A percentile compares a stretch with the other conserved stretches of the same genome.
phyloP scores from a whole-genome alignment of 2,888 invertebrate species.

The Papilio protenor region DNA sequence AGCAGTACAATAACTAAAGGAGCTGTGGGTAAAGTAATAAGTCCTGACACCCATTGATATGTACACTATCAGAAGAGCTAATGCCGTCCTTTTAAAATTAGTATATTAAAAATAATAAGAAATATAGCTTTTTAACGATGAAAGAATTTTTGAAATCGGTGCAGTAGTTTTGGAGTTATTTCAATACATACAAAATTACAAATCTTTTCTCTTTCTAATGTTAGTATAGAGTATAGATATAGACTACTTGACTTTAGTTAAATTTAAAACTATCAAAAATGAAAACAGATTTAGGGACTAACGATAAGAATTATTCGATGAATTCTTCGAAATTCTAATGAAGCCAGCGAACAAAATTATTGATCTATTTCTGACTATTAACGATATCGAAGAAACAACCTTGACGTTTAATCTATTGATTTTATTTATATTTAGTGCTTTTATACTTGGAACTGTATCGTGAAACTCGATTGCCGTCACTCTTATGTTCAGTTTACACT shows the following conservation, averaged over 20 bases:
- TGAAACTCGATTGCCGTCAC: not conserved
- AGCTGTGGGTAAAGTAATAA: not conserved
- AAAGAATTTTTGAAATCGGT: too few species aligned
- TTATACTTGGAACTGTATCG: not conserved
- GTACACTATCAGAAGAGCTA: not conserved
- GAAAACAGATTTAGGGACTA: too few species aligned
- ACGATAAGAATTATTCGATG: not conserved
- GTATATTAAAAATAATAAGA: too few species aligned
- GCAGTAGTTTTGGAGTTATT: too few species aligned
- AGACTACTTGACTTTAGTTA: too few species aligned
- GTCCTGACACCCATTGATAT: not conserved
- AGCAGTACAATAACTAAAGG: not conserved
- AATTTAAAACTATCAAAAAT: too few species aligned
- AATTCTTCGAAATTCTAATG: not conserved
- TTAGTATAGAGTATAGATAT: too few species aligned
- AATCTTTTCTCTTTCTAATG: too few species aligned
- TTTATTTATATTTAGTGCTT: slow-evolving; percentile 1
- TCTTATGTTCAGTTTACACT: not conserved
- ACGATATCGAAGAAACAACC: slow-evolving; percentile 2
- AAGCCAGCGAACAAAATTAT: not conserved
- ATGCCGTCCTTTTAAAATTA: not conserved
- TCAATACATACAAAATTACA: too few species aligned
- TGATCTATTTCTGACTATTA: not conserved
- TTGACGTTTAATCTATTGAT: not conserved
- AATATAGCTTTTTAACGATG: too few species aligned